Base-by-base conservation (phyloP, 2,797 vertebrate species). In the Danio jaintianensis region DNA sequence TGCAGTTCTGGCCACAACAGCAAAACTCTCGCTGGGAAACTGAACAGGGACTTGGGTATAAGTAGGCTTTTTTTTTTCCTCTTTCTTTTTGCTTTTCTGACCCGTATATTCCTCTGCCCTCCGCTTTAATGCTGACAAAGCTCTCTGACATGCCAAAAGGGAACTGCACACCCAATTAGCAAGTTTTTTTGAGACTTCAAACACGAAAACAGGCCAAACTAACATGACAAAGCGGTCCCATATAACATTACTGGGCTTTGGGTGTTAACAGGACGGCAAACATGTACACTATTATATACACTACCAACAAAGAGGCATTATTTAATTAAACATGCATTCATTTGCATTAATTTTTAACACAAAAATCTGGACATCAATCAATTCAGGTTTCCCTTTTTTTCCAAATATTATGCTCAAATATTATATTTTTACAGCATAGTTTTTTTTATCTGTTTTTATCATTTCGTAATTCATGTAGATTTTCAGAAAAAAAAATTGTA, bases 101-200 rank as follows among this genome's bases (percentile, higher is more conserved):
- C 73, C 73, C 36, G 38, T 16, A 40, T 72, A 78, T 70, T 68
- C 18, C 38, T 74, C 42, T 75, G 38, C 56, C 43, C 48, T 52
- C 64, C 67, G 9, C 36, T 61, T 61, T 43, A 43, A 48, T 88
- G 85, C 89, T 89, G 85, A 89, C 86, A 83, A 50, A 82, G 86
- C 79, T 76, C 66, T 70, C 59, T 68, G 58, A 55, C 18, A 45
- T 79, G 82, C 85, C 79, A 76, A 47, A 38, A 62, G 86, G 83
- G 75, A 85, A 18, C 22, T 56, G 52, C 36, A 42, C 16, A 84
- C 83, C 89, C 83, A 89, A 88, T 92, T 91, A 90, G 61, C 61
- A 68, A 82, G 47, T 38, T 22, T 18, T 82, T 86, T 86, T 83
- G 52, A 71, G 85, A 70, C 56, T 68, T 83, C 79, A 36, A 69